phyloP scores from a whole-genome alignment of 2,797 vertebrate species.

The Coendou prehensilis region DNA sequence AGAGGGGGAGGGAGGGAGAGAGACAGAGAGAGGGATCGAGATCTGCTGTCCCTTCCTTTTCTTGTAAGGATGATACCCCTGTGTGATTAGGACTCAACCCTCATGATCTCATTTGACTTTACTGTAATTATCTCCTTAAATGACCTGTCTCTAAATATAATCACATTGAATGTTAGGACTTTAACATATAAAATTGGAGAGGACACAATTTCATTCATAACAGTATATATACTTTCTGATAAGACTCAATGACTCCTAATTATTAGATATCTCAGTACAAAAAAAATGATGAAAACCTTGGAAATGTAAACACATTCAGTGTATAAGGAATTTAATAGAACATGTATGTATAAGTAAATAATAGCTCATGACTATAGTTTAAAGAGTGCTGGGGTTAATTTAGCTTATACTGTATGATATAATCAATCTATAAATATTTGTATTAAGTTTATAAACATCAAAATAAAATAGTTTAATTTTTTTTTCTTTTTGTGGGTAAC shows the following conservation, averaged over 20 bases:
- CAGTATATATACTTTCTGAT: background rate
- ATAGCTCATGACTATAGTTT: constrained; percentile 70
- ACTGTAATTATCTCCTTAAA: background rate
- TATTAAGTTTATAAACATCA: constrained; percentile 66
- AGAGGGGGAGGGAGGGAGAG: no score
- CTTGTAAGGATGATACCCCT: background rate
- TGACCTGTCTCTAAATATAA: background rate
- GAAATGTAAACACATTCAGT: constrained; percentile 73
- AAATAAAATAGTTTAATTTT: constrained; percentile 43
- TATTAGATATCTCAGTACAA: constrained; percentile 62
- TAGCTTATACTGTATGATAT: constrained; percentile 32
- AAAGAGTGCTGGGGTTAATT: constrained; percentile 67
- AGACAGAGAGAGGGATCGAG: background rate
- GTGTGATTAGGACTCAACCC: background rate
- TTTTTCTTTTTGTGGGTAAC: no score
- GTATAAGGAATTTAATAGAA: constrained; percentile 70
- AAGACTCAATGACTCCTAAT: constrained; percentile 61
- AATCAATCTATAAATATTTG: constrained; percentile 70
- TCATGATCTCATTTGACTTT: background rate
- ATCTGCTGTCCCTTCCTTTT: background rate
- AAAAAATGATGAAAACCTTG: constrained; percentile 52
- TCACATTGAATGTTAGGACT: background rate
- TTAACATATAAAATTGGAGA: background rate
- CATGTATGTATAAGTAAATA: constrained; percentile 51
- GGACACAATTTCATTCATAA: background rate